phyloP scores from a whole-genome alignment of 2,888 invertebrate species.

The Hesperia comma region DNA sequence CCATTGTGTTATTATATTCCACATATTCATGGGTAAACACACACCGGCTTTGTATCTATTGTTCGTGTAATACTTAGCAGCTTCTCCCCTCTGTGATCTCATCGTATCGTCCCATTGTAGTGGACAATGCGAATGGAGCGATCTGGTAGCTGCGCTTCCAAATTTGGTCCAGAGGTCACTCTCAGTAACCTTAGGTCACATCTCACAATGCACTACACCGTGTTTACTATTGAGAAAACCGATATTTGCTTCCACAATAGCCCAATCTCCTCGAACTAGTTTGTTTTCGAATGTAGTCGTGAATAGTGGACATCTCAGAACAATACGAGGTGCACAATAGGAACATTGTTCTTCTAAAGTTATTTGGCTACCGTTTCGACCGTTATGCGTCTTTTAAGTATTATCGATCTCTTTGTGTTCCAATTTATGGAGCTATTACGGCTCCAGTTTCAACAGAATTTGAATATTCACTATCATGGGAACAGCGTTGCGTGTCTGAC shows the following conservation, averaged over 20 bases:
- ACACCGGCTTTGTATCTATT: conserved; percentile 78
- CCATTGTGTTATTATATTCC: conserved; percentile 73
- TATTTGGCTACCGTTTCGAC: conserved; percentile 78
- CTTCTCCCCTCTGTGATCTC: conserved; percentile 77
- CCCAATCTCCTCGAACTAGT: conserved; percentile 44
- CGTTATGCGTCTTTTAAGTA: conserved; percentile 68
- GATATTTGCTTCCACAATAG: conserved; percentile 53
- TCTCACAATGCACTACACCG: conserved; percentile 64
- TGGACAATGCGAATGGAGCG: conserved; percentile 59
- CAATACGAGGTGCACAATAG: conserved; percentile 62
- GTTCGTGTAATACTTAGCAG: conserved; percentile 79
- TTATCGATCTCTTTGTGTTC: conserved; percentile 77
- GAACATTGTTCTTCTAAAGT: conserved; percentile 69
- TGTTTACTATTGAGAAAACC: conserved; percentile 67
- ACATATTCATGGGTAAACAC: conserved; percentile 83
- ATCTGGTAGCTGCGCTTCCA: conserved; percentile 54
- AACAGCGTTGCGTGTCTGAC: conserved; percentile 54
- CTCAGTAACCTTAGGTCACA: conserved; percentile 74
- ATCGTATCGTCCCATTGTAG: conserved; percentile 69
- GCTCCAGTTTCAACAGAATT: conserved; percentile 61
- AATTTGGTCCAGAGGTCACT: conserved; percentile 72
- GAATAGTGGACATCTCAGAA: conserved; percentile 59
- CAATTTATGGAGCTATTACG: conserved; percentile 72
- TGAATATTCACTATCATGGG: conserved; percentile 76
- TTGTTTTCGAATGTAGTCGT: conserved; percentile 45